phyloP scores from a whole-genome alignment of 2,888 invertebrate genomes.

The Petrolisthes cinctipes region DNA sequence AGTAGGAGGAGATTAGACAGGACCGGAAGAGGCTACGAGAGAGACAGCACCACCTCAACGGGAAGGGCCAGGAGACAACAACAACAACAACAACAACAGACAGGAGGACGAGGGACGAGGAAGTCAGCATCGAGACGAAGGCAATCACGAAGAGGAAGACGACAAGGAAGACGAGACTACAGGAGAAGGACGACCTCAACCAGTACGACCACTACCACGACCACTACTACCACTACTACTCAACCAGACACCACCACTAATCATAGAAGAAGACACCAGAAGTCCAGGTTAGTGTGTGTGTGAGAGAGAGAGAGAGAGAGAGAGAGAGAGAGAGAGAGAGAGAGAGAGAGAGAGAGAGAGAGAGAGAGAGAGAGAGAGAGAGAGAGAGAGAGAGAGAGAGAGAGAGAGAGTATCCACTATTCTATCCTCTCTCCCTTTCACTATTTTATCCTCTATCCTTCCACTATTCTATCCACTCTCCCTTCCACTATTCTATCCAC shows the following conservation, averaged over 20 bases:
- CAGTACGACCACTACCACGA: background rate
- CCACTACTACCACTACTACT: background rate
- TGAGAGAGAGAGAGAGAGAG: background rate
- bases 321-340: background rate
- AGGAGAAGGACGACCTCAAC: background rate
- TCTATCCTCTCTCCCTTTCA: no score
- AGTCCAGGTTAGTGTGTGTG: slow-evolving; percentile 7
- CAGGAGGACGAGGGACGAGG: background rate
- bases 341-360: background rate
- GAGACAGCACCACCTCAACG: background rate
- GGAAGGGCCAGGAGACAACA: background rate
- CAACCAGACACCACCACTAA: background rate
- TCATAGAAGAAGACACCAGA: background rate
- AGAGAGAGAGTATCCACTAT: no score
- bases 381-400: no score
- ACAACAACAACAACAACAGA: background rate
- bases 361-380: background rate
- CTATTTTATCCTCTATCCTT: no score
- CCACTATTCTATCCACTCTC: no score
- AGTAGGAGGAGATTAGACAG: background rate
- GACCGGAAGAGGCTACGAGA: background rate
- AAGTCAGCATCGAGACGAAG: background rate
- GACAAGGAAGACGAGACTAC: background rate
- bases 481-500: no score
- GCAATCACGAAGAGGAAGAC: background rate